phyloP scores from a whole-genome alignment of 2,113 vertebrate species.

The Stomatorhinus ivindoensis region DNA sequence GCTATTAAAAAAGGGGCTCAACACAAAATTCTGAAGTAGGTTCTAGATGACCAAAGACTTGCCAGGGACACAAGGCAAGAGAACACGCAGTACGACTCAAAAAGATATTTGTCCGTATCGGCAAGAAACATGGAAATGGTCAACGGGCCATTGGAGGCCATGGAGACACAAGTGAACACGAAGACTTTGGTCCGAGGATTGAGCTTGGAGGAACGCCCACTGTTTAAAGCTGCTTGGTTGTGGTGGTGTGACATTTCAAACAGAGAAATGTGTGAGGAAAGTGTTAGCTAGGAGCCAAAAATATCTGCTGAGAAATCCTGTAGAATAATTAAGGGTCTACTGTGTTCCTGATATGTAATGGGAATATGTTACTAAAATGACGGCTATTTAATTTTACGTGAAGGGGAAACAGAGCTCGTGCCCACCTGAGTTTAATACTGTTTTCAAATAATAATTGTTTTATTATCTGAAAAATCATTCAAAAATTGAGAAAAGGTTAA shows the following conservation, averaged over 20 bases:
- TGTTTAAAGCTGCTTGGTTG: not conserved
- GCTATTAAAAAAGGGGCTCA: not conserved
- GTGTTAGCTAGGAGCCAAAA: not conserved
- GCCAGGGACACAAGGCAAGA: not conserved
- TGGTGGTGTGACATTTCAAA: conserved; percentile 1
- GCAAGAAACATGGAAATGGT: not conserved
- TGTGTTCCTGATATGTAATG: not conserved
- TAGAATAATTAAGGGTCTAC: not conserved
- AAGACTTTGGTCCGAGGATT: not conserved
- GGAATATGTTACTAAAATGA: not conserved
- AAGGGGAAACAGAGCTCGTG: not conserved
- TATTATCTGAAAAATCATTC: not conserved
- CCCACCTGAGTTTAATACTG: not conserved
- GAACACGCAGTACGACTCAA: not conserved
- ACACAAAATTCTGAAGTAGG: not conserved
- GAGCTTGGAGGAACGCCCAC: not conserved
- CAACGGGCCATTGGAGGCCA: not conserved
- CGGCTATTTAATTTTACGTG: not conserved
- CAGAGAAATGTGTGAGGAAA: not conserved
- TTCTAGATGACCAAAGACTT: not conserved
- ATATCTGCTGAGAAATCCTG: not conserved
- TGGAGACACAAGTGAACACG: not conserved
- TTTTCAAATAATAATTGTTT: not conserved
- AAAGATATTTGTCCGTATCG: not conserved
- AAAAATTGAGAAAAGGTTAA: not conserved